Percentiles rank a stretch among this genome's conserved stretches.
Conservation (phyloP, 2,113 vertebrate species). For the Anarhynchus alexandrinus region DNA sequence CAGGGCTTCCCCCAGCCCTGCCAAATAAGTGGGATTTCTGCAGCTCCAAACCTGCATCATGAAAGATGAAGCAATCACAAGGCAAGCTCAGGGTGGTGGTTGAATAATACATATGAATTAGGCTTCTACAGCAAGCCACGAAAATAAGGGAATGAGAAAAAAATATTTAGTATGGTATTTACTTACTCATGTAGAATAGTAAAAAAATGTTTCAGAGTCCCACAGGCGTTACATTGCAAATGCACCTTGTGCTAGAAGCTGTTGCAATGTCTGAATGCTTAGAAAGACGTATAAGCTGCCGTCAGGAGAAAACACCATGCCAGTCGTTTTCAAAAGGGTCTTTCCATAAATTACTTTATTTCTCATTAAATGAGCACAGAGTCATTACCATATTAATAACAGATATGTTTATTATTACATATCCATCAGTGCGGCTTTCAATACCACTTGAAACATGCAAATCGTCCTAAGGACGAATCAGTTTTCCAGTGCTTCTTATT, state of each 20-base stretch:
- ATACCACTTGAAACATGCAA: conserved; percentile 95
- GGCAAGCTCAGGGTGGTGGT: not conserved
- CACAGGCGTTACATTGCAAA: not conserved
- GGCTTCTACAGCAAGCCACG: not conserved
- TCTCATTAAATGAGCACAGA: conserved; percentile 82
- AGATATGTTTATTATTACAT: conserved; percentile 99
- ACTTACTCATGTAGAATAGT: not conserved
- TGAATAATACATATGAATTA: not conserved
- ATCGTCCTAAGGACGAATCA: conserved; percentile 89
- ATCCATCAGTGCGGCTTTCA: conserved; percentile 97
- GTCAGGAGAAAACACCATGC: conserved; percentile 72
- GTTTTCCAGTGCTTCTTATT: conserved; percentile 97
- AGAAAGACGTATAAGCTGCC: not conserved
- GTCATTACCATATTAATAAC: conserved; percentile 87
- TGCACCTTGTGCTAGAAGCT: not conserved
- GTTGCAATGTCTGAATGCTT: not conserved
- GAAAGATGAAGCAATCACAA: not conserved
- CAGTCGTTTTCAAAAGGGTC: conserved; percentile 71
- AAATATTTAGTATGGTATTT: not conserved
- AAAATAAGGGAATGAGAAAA: not conserved
- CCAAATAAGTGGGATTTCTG: not conserved
- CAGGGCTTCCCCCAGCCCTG: not conserved
- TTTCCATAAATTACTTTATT: conserved; percentile 84
- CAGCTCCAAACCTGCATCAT: not conserved
- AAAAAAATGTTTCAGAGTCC: not conserved